phyloP scores from a whole-genome alignment of 2,113 vertebrate genomes.

The Hepsetus odoe region DNA sequence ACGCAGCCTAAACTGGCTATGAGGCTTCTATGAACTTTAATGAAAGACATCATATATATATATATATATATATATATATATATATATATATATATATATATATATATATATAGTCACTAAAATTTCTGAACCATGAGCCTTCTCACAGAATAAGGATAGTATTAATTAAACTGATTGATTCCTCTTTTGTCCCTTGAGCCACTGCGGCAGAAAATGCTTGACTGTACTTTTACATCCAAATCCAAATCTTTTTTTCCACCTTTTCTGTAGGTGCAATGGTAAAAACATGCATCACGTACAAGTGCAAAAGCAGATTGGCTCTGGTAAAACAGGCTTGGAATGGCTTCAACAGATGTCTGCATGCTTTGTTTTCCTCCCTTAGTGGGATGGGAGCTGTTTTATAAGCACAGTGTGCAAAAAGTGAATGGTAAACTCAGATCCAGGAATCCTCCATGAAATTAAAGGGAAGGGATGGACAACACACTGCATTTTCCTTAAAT shows the following conservation, averaged over 20 bases:
- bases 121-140: constrained; percentile 51
- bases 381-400: constrained; percentile 41
- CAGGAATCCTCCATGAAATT: constrained; percentile 49
- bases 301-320: constrained; percentile 39
- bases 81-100: constrained; percentile 53
- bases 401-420: constrained; percentile 37
- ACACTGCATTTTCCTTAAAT: constrained; percentile 57
- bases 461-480: constrained; percentile 51
- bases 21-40: constrained; percentile 69
- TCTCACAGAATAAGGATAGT: background rate
- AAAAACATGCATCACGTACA: constrained; percentile 34
- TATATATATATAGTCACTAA: constrained; percentile 54
- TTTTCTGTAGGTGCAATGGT: background rate
- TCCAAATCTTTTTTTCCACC: constrained; percentile 1
- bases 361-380: constrained; percentile 44
- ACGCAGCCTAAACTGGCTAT: constrained; percentile 64
- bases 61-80: constrained; percentile 52
- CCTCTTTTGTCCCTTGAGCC: background rate
- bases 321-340: constrained; percentile 38
- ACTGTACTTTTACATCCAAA: constrained; percentile 7
- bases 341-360: constrained; percentile 49
- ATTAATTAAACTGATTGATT: background rate
- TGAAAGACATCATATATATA: constrained; percentile 62
- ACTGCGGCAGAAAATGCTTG: constrained; percentile 4
- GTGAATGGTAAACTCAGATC: constrained; percentile 27